Evolutionary conservation across 2,888 invertebrate genomes (phyloP).

Genomic region (Tetrapedia diversipes): DNA sequence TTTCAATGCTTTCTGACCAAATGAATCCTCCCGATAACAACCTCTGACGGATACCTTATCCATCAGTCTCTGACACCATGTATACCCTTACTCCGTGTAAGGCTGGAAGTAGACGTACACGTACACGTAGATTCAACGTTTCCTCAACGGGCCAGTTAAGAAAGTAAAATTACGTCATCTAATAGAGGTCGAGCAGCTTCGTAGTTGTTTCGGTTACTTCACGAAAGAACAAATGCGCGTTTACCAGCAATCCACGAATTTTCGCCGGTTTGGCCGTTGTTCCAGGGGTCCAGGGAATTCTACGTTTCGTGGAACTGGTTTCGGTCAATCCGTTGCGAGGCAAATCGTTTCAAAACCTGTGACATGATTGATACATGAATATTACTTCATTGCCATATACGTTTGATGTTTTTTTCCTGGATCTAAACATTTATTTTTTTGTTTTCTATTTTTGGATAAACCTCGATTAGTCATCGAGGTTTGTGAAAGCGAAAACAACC

Average conservation of each 20-base stretch:
- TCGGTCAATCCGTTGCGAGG: neutral
- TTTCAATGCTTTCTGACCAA: too few relatives aligned
- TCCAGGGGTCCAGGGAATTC: neutral
- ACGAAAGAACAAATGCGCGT: neutral
- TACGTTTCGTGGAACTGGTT: neutral
- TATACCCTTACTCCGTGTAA: neutral
- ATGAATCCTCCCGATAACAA: too few relatives aligned
- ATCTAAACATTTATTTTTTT: too few relatives aligned
- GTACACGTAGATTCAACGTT: too few relatives aligned
- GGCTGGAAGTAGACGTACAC: neutral
- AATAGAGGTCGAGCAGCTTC: constrained; percentile 72
- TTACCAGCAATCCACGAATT: neutral
- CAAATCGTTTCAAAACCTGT: neutral
- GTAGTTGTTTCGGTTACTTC: constrained; percentile 5
- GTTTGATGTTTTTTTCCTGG: neutral
- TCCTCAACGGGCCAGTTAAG: constrained; percentile 65
- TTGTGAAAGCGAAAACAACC: too few relatives aligned
- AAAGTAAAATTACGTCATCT: constrained; percentile 76
- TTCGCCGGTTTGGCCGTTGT: neutral
- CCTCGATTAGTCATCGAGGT: too few relatives aligned
- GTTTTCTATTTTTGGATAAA: too few relatives aligned
- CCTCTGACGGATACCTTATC: too few relatives aligned
- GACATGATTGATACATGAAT: neutral
- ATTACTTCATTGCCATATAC: neutral
- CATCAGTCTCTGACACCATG: neutral